Evolutionary conservation across 1,140 invertebrate species (phyloP), one percentile per base, ranked within the genome.

Genomic region (Pachypeltis micranthus): DNA sequence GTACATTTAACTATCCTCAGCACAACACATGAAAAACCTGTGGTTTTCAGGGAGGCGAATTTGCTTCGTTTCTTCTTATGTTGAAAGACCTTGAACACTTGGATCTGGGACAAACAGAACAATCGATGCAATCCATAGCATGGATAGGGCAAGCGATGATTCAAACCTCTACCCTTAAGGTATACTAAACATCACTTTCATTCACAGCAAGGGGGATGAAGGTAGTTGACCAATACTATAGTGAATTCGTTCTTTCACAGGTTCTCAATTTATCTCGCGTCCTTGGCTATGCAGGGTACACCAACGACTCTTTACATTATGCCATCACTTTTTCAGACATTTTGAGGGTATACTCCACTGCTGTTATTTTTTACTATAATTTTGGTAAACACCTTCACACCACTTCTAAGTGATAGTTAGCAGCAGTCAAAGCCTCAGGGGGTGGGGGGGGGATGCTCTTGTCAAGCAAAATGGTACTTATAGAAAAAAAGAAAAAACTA

Each of bases 21-120:
- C n/a, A n/a, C n/a, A n/a, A n/a, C n/a, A n/a, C n/a, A n/a, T n/a
- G n/a, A n/a, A n/a, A n/a, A n/a, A n/a, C n/a, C n/a, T n/a, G n/a
- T n/a, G n/a, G 21, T 51, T 51, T 7, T 7, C 23, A 79, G 71
- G 76, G 75, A 7, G 74, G 75, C 0, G 74, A 76, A 67, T 73
- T 72, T 68, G 67, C 81, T 27, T 75, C 78, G 0, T 63, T 72
- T 19, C 71, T 81, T 28, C 63, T 82, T 1, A 65, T 67, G 34
- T 69, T 74, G 28, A 80, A 78, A 21, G 74, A 66, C 44, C 65
- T 83, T 0, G 68, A 76, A 39, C 71, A 71, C 66, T 70, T 78
- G n/a, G 80, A 83, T 67, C 67, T 83, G 7, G 80, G 75, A 0
- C 77, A 82, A 63, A 78, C 77, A 0, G 73, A 76, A 62, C 78